Conservation (phyloP, 2,797 vertebrate species). For the Rhinophrynus dorsalis region DNA sequence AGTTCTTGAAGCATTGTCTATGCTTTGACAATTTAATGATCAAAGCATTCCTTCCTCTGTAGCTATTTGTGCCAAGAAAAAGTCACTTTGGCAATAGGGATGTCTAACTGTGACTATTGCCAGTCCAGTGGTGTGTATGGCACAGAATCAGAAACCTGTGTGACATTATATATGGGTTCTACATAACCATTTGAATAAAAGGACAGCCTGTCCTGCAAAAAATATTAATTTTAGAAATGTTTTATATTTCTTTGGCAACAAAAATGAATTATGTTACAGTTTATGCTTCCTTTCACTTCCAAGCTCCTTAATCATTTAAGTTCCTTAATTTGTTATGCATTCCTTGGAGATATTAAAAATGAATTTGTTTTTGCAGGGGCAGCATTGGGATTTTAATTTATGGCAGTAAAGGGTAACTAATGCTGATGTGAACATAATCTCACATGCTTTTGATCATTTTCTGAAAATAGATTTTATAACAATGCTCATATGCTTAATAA, state of each 20-base stretch:
- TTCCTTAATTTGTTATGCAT: constrained; percentile 31
- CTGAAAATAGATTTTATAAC: constrained; percentile 35
- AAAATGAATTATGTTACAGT: neutral
- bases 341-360: constrained; percentile 53
- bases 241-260: neutral
- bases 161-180: no score
- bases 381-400: constrained; percentile 52
- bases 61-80: no score
- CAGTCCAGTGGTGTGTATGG: no score
- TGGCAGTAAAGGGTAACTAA: constrained; percentile 42
- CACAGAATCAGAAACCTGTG: no score
- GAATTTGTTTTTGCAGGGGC: constrained; percentile 55
- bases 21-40: no score
- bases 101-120: no score
- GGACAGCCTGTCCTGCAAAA: neutral
- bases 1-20: no score
- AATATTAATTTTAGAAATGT: neutral
- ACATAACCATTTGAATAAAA: neutral
- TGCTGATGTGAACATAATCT: constrained; percentile 44
- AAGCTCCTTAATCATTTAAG: constrained; percentile 45
- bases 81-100: no score
- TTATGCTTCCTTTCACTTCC: neutral
- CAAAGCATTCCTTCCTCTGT: no score
- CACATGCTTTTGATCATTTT: constrained; percentile 49
- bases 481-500: constrained; percentile 8